Base-by-base conservation (phyloP, 2,888 invertebrate species). In the Periphyllus acericola region DNA sequence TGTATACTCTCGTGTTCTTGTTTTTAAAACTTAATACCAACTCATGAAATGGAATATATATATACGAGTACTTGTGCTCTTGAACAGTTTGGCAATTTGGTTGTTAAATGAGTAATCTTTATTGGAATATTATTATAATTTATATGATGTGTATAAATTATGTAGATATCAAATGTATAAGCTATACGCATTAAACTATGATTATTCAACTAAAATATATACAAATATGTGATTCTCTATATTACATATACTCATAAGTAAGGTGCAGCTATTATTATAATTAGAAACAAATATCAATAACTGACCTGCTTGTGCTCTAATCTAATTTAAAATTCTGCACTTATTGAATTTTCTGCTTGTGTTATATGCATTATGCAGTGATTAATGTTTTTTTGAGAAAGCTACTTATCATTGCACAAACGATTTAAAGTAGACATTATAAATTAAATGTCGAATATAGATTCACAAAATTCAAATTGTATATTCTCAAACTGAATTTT, bases 201-300 rank as follows among this genome's bases (percentile, higher is more conserved):
- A 2, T 55, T 21, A 5, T 55, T 21, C 3, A 55, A 55, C 55
- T 55, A 55, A 55, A 55, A 55, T 55, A 21, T 9, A 2, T 11
- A 52, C 3, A 36, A 36, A 36, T 36, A 5, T 36, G 6, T 36
- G 6, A 3, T 6, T 36, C 6, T 36, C 4, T 5, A 36, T 36
- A 36, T 36, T 6, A 36, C 6, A 36, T n/a, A n/a, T n/a, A n/a
- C n/a, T n/a, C n/a, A n/a, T 36, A 36, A 36, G 36, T 36, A 36
- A 36, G 3, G 6, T 6, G 36, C 11, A 46, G 11, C 46, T 46
- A 46, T 46, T 74, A 34, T 52, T 34, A 34, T 83, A 74, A 60
- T 60, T 74, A 36, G 17, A 21, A 60, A 83, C 17, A 74, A 29
- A 55, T 82, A 72, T 82, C 52, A 72, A 83, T 74, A 83, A 83